phyloP scores from a whole-genome alignment of 2,113 vertebrate genomes.

The Onychorhynchus coronatus region DNA sequence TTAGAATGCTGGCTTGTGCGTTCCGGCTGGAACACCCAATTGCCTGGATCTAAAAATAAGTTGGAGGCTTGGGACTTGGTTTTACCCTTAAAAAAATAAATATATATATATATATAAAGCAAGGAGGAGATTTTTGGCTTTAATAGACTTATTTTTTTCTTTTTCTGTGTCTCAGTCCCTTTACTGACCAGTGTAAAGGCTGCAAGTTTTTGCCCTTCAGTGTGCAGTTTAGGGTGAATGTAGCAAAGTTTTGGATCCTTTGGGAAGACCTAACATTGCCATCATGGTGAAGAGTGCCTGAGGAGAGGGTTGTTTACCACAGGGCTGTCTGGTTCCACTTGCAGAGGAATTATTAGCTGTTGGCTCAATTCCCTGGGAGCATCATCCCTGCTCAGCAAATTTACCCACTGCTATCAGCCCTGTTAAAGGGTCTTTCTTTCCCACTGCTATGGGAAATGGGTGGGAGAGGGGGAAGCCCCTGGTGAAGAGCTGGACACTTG shows the following conservation, averaged over 20 bases:
- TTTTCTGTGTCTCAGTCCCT: not conserved
- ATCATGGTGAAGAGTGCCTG: not conserved
- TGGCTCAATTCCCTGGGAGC: not conserved
- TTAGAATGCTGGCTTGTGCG: conserved; percentile 39
- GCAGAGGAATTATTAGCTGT: not conserved
- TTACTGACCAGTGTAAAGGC: not conserved
- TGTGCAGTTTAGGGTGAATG: not conserved
- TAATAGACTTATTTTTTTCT: not conserved
- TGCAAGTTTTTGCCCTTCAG: not conserved
- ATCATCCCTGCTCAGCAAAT: not conserved
- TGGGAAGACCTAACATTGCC: not conserved
- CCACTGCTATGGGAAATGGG: not conserved
- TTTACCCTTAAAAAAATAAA: not conserved
- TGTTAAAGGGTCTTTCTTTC: not conserved
- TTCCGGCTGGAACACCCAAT: conserved; percentile 16
- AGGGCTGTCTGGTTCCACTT: not conserved
- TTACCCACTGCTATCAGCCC: not conserved
- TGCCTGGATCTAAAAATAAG: conserved; percentile 66
- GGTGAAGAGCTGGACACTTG: not conserved
- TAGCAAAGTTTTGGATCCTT: not conserved
- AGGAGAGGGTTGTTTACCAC: not conserved
- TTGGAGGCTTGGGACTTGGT: not conserved
- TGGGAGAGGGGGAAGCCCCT: not conserved
- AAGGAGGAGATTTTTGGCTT: not conserved
- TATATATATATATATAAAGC: not conserved